Conservation (phyloP, 2,797 vertebrate genomes). For the Thamnophis elegans region DNA sequence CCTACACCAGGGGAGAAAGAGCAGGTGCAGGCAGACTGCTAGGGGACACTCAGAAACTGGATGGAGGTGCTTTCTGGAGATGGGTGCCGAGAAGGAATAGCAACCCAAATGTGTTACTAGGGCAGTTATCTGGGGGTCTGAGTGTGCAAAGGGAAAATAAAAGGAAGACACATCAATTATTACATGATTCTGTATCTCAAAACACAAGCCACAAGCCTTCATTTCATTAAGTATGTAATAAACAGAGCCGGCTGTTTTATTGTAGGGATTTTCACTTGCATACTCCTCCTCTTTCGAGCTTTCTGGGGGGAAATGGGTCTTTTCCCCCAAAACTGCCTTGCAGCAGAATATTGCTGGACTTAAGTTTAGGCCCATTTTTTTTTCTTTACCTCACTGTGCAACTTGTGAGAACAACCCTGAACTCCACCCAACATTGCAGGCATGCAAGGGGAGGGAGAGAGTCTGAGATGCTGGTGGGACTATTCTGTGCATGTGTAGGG, state of each 20-base stretch:
- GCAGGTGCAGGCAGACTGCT: background rate
- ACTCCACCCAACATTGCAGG: background rate
- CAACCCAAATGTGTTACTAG: background rate
- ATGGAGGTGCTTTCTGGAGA: background rate
- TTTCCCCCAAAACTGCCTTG: background rate
- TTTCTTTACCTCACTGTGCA: background rate
- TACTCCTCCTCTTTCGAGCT: background rate
- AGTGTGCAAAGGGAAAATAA: background rate
- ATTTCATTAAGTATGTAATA: background rate
- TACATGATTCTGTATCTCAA: slow-evolving; percentile 4
- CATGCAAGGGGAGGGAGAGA: background rate
- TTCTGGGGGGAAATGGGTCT: background rate
- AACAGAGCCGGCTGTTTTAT: slow-evolving; percentile 7
- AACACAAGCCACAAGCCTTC: background rate
- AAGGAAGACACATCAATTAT: background rate
- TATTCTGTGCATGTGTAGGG: background rate
- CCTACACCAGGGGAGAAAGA: background rate
- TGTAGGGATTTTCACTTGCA: background rate
- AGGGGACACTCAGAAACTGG: background rate
- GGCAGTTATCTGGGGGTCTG: background rate
- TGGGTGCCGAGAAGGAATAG: background rate
- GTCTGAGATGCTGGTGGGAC: background rate
- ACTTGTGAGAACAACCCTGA: background rate
- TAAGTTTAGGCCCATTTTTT: slow-evolving; percentile 3
- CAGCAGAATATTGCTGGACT: background rate